A percentile compares a stretch with the other conserved stretches of the same genome.
Evolutionary conservation across 30 jellyfish, hydroid and myxozoan species (phyloP).

Genomic region (Phacellophora camtschatica): DNA sequence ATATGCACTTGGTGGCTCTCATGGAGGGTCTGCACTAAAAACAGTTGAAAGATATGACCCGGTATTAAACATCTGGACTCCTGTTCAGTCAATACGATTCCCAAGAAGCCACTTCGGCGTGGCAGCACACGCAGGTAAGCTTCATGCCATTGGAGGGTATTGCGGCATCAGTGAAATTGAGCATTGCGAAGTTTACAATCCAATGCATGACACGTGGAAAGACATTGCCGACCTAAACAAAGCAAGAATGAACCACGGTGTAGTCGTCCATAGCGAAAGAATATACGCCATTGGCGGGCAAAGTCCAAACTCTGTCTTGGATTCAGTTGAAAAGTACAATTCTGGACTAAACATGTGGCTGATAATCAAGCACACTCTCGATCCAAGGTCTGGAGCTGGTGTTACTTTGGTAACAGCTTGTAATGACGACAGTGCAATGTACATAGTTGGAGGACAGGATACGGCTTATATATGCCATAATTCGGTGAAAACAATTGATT

Average conservation of each 20-base stretch:
- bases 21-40: slow-evolving; percentile 77
- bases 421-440: slow-evolving; percentile 52
- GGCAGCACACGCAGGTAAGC: slow-evolving; percentile 69
- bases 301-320: slow-evolving; percentile 62
- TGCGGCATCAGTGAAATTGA: slow-evolving; percentile 93
- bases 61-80: slow-evolving; percentile 68
- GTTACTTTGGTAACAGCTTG: slow-evolving; percentile 61
- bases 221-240: slow-evolving; percentile 80
- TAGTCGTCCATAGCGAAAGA: slow-evolving; percentile 69
- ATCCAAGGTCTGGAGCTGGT: slow-evolving; percentile 79
- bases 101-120: slow-evolving; percentile 91
- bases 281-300: slow-evolving; percentile 92
- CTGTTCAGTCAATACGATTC: slow-evolving; percentile 72
- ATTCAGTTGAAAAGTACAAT: slow-evolving; percentile 87
- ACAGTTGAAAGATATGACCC: slow-evolving; percentile 92
- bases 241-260: slow-evolving; percentile 91
- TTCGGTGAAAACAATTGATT: slow-evolving; percentile 55
- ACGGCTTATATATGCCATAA: slow-evolving; percentile 54
- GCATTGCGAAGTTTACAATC: slow-evolving; percentile 90
- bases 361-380: slow-evolving; percentile 72
- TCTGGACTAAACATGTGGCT: slow-evolving; percentile 95
- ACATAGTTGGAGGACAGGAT: slow-evolving; percentile 81
- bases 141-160: slow-evolving; percentile 86
- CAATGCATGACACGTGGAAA: slow-evolving; percentile 65
- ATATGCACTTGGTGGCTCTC: slow-evolving; percentile 93